Percentiles rank a stretch among this genome's conserved stretches.
Conservation (phyloP, 2,113 vertebrate genomes). For the Embiotoca jacksoni region DNA sequence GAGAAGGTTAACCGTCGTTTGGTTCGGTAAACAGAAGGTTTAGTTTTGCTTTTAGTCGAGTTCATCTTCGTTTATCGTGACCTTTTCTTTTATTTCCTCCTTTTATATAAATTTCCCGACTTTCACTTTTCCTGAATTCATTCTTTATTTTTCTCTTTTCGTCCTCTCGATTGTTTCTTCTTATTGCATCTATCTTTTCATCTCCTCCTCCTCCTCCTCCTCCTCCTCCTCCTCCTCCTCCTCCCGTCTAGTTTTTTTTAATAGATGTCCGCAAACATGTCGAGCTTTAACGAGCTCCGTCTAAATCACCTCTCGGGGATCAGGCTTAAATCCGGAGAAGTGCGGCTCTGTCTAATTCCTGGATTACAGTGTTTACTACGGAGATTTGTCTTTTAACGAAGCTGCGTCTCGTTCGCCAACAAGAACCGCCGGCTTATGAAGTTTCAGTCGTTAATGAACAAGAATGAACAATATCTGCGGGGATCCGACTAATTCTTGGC, state of each 20-base stretch:
- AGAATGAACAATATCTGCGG: conserved; percentile 46
- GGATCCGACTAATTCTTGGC: conserved; percentile 58
- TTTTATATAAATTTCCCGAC: background rate
- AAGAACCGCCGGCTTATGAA: conserved; percentile 39
- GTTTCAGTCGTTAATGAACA: conserved; percentile 48
- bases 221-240: background rate
- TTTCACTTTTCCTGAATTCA: background rate
- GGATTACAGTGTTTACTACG: conserved; percentile 69
- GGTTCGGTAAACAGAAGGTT: conserved; percentile 21
- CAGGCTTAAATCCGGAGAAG: conserved; percentile 49
- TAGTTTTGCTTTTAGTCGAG: background rate
- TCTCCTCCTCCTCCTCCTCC: background rate
- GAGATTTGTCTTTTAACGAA: conserved; percentile 71
- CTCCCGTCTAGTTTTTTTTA: conserved; percentile 34
- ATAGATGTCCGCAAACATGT: conserved; percentile 58
- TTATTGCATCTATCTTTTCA: conserved; percentile 6
- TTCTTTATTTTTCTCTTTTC: background rate
- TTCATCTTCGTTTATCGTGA: conserved; percentile 6
- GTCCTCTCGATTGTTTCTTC: background rate
- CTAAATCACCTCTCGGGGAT: conserved; percentile 59
- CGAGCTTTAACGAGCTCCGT: conserved; percentile 51
- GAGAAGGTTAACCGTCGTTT: background rate
- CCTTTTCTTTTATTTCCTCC: background rate
- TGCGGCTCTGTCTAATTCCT: conserved; percentile 60
- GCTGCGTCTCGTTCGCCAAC: conserved; percentile 50